Evolutionary conservation across 2,888 invertebrate species (phyloP).

Genomic region (Clivina fossor): DNA sequence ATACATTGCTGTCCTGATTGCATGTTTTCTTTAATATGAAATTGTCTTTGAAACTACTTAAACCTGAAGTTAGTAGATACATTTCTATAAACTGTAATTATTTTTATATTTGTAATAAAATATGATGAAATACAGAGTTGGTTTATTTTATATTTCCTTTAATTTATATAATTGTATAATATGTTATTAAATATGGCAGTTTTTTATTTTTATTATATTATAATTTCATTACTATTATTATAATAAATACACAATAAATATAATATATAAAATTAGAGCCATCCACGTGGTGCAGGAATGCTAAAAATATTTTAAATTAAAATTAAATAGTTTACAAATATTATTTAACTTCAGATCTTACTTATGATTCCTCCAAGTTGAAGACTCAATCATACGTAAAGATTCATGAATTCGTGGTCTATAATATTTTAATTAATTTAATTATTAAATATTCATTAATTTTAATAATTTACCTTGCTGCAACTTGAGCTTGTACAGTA

Average conservation of each 20-base stretch:
- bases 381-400: slow-evolving; percentile 10
- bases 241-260: background rate
- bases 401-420: slow-evolving; percentile 10
- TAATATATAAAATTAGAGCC: slow-evolving; percentile 12
- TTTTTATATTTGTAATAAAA: too few relatives aligned
- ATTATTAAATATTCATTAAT: slow-evolving; percentile 8
- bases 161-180: background rate
- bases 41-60: too few relatives aligned
- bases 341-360: background rate
- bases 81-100: too few relatives aligned
- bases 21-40: too few relatives aligned
- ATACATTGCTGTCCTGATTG: too few relatives aligned
- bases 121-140: too few relatives aligned
- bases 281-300: slow-evolving; percentile 24
- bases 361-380: slow-evolving; percentile 1
- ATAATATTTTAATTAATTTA: background rate
- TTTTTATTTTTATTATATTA: slow-evolving; percentile 5
- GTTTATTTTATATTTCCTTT: too few relatives aligned
- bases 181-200: slow-evolving; percentile 29
- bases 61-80: too few relatives aligned
- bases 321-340: background rate
- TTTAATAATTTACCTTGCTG: slow-evolving; percentile 6
- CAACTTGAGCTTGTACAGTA: slow-evolving; percentile 5
- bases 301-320: slow-evolving; percentile 4
- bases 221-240: background rate